phyloP scores from a whole-genome alignment of 2,113 vertebrate genomes.

The Centropus bengalensis region DNA sequence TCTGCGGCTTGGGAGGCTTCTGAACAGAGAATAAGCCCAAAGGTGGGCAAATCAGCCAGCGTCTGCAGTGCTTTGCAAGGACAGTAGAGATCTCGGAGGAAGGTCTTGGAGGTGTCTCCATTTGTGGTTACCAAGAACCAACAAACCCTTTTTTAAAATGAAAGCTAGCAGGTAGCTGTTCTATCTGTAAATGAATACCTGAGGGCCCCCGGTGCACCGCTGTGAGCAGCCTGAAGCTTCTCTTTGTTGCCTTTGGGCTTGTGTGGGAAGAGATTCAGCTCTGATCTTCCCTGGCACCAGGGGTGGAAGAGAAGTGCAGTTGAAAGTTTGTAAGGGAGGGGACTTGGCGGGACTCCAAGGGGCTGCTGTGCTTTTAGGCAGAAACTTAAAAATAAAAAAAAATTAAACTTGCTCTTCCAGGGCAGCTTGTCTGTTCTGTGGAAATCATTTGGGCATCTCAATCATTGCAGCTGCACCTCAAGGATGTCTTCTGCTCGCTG shows the following conservation, averaged over 20 bases:
- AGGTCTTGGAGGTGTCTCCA: neutral
- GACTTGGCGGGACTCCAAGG: rapidly evolving
- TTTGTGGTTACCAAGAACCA: neutral
- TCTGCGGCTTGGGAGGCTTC: neutral
- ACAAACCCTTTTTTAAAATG: neutral
- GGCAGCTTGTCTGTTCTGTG: neutral
- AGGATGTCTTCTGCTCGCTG: neutral
- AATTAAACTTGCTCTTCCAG: neutral
- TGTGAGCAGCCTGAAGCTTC: neutral
- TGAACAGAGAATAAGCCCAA: neutral
- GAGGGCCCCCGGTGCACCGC: rapidly evolving
- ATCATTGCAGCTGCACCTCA: neutral
- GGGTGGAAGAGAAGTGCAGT: neutral
- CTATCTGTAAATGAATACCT: rapidly evolving
- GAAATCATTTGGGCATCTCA: neutral
- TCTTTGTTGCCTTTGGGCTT: rapidly evolving
- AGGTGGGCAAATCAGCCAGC: neutral
- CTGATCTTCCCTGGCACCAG: neutral
- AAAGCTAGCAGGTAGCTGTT: neutral
- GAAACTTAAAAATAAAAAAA: neutral
- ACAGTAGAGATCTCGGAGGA: neutral
- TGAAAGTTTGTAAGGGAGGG: neutral
- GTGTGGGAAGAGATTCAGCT: neutral
- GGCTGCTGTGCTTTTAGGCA: neutral
- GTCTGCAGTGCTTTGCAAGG: neutral